These are phyloP conservation scores for Melitaea cinxia DNA, from an alignment of 1,140 invertebrate species.

Conservation along the genomic window DNA sequence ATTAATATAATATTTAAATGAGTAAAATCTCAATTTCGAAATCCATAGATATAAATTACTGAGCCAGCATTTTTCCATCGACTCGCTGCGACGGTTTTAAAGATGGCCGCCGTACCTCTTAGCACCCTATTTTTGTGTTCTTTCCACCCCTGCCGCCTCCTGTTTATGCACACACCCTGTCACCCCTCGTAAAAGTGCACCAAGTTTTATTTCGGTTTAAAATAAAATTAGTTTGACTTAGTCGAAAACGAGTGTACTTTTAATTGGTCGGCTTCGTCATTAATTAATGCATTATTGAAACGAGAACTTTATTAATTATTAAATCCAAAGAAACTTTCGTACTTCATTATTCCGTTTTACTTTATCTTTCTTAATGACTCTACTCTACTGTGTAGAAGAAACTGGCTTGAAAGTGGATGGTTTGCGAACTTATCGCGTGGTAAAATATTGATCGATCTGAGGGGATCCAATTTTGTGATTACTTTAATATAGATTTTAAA, in stretches of 20 bases:
- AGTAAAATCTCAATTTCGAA: conserved; percentile 27
- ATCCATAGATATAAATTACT: conserved; percentile 47
- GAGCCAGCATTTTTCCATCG: conserved; percentile 52
- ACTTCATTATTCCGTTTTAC: background rate
- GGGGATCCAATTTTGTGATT: no score
- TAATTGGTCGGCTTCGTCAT: conserved; percentile 47
- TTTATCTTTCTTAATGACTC: background rate
- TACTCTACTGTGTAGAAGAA: background rate
- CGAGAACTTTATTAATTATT: conserved; percentile 17
- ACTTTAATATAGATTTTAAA: no score
- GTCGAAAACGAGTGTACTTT: conserved; percentile 46
- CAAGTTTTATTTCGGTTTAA: conserved; percentile 52
- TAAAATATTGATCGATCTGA: no score
- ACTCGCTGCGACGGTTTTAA: conserved; percentile 55
- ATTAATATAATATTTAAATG: conserved; percentile 25
- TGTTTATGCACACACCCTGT: conserved; percentile 55
- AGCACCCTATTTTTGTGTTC: conserved; percentile 74
- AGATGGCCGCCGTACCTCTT: conserved; percentile 66
- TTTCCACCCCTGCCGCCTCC: conserved; percentile 57
- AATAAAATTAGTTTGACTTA: conserved; percentile 55
- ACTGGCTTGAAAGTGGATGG: background rate
- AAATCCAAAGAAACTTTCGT: background rate
- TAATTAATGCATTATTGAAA: conserved; percentile 39
- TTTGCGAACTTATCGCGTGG: background rate
- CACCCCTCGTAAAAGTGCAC: conserved; percentile 57